Percentiles rank a stretch among this genome's conserved stretches.
phyloP scores from a whole-genome alignment of 2,888 invertebrate genomes.

The Hirudinaria manillensis region DNA sequence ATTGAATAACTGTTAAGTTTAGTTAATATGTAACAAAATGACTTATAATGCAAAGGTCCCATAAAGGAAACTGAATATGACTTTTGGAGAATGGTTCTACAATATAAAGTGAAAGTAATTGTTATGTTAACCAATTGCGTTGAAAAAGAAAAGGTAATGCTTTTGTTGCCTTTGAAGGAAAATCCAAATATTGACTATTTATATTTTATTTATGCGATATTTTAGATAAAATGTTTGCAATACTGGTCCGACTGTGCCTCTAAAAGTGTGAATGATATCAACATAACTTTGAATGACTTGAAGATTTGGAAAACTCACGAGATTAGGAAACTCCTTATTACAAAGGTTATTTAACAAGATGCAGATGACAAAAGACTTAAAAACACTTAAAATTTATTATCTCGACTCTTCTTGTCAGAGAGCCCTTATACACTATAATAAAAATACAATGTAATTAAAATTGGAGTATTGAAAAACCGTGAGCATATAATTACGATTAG shows the following conservation, averaged over 20 bases:
- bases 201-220: background rate
- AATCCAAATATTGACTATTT: background rate
- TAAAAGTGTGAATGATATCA: background rate
- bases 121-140: slow-evolving; percentile 96
- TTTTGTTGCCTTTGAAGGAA: background rate
- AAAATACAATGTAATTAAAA: no score
- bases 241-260: slow-evolving; percentile 22
- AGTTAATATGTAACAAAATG: no score
- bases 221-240: slow-evolving; percentile 27
- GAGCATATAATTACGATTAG: no score
- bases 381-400: no score
- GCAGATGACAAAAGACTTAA: no score
- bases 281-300: background rate
- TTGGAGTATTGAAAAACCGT: no score
- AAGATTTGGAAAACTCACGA: background rate
- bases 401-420: no score
- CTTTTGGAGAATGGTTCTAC: slow-evolving; percentile 97
- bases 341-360: background rate
- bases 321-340: background rate
- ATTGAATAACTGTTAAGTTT: no score
- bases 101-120: slow-evolving; percentile 82
- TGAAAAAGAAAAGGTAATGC: slow-evolving; percentile 75
- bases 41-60: no score
- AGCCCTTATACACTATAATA: no score
- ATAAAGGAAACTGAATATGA: slow-evolving; percentile 73